Evolutionary conservation across 2,888 invertebrate species (phyloP).

Genomic region (Pandemis corylana): DNA sequence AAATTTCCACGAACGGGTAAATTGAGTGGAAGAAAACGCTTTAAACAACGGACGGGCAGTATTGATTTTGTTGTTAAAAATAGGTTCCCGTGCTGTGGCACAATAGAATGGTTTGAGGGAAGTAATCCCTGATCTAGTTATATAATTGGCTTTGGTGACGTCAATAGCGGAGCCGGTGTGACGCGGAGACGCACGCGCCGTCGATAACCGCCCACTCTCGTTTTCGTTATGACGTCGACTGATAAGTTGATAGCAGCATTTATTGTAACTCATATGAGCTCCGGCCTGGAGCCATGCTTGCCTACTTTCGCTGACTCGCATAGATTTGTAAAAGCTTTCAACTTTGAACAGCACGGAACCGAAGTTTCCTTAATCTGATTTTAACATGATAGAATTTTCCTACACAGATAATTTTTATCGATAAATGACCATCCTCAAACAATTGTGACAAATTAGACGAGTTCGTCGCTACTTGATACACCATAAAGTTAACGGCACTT

Average conservation of each 20-base stretch:
- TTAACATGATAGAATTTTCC: neutral
- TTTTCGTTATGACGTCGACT: constrained; percentile 66
- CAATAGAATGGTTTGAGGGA: constrained; percentile 45
- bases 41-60: neutral
- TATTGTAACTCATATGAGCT: constrained; percentile 30
- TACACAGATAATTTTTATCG: neutral
- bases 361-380: neutral
- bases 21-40: constrained; percentile 19
- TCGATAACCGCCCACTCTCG: constrained; percentile 71
- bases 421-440: neutral
- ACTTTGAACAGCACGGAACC: neutral
- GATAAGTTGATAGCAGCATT: constrained; percentile 63
- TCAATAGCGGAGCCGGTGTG: constrained; percentile 56
- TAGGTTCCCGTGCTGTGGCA: neutral
- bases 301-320: neutral
- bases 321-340: neutral
- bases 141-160: constrained; percentile 55
- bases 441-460: neutral
- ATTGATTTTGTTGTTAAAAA: constrained; percentile 9
- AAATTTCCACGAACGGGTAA: constrained; percentile 10
- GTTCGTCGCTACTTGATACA: neutral
- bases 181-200: constrained; percentile 61
- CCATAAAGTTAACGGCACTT: constrained; percentile 10
- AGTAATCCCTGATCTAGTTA: constrained; percentile 41
- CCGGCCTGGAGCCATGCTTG: neutral